A percentile compares a stretch with the other conserved stretches of the same genome.
Conservation (phyloP, 2,113 vertebrate species). For the Muntiacus muntjak region DNA sequence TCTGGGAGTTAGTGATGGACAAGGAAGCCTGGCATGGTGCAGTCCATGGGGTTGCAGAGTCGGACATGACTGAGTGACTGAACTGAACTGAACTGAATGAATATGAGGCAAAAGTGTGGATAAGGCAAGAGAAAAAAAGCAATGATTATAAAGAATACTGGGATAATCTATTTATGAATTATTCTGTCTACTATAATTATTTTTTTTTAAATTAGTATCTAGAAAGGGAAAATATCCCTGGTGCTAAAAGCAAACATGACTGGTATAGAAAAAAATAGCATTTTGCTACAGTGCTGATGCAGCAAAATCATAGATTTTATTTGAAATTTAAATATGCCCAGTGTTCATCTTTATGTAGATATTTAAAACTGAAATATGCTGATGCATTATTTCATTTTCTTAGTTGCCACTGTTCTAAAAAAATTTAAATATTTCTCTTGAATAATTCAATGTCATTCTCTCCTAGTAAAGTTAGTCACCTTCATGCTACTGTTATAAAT, state of each 20-base stretch:
- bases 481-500: constrained; percentile 47
- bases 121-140: neutral
- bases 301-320: constrained; percentile 43
- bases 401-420: neutral
- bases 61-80: neutral
- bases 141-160: neutral
- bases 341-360: constrained; percentile 11
- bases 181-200: neutral
- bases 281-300: neutral
- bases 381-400: constrained; percentile 45
- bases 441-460: constrained; percentile 66
- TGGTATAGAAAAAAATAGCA: neutral
- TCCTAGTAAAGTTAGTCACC: constrained; percentile 51
- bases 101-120: neutral
- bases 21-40: neutral
- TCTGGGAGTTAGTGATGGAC: neutral
- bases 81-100: neutral
- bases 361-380: neutral
- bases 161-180: neutral
- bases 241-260: neutral
- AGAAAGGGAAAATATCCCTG: neutral
- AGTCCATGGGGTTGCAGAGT: neutral
- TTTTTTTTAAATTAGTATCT: neutral
- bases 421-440: constrained; percentile 14
- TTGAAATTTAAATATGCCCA: neutral